Base-by-base conservation (phyloP, 2,888 invertebrate genomes). In the Stenchaetothrips biformis region DNA sequence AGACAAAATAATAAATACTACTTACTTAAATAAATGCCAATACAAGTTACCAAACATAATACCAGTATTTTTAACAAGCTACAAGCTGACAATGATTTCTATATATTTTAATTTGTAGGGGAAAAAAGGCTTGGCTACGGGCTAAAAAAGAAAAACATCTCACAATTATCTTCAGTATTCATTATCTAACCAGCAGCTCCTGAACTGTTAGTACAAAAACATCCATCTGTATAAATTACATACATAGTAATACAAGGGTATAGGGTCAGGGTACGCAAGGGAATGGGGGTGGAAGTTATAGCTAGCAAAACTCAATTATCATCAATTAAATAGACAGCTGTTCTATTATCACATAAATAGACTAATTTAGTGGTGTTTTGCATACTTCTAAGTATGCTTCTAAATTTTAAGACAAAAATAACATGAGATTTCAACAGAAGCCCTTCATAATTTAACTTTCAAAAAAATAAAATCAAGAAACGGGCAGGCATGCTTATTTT, bases 1-100 rank as follows among this genome's bases (percentile, higher is more conserved):
- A 53, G 16, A 53, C 25, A 21, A 67, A 74, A 74, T 25, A 74
- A 74, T 74, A 74, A 74, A 74, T 74, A 74, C 67, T 74, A 74
- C 8, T 13, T 53, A 53, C 53, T 74, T 74, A 74, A 74, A 74
- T 74, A 74, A 74, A 74, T 74, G 67, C 67, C 67, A 25, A 74
- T 74, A 74, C 67, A 25, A 7, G 25, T 25, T 74, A 21, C 25
- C 25, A 21, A 74, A 74, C 67, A 25, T 74, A 74, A 37, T 37
- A 37, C 37, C 37, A 37, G 37, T 37, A 74, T 25, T 74, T 74
- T 74, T 11, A 74, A 11, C 25, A 74, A 21, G 37, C 21, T 74
- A 74, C 11, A 21, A 53, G 53, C 53, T 21, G 21, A 25, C 7
- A 74, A 25, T 25, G 21, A 25, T 21, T 7, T 74, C 25, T 25